Conservation (phyloP, 2,797 vertebrate genomes). For the Morelia viridis region DNA sequence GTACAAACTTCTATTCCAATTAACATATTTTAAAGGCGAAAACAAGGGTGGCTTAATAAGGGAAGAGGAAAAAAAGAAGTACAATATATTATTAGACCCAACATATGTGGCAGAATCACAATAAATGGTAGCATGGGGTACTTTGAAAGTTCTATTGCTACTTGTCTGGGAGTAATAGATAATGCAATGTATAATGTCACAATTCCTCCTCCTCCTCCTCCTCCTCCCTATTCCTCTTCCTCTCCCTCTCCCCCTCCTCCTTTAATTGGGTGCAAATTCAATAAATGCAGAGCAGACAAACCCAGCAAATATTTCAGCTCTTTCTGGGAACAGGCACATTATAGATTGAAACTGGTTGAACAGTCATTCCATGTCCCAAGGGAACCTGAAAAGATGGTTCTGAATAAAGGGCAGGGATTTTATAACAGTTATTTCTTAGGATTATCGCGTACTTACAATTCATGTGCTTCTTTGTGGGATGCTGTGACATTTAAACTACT, state of each 20-base stretch:
- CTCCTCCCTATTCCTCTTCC: too few species aligned
- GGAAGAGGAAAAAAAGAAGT: neutral
- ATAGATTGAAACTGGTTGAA: neutral
- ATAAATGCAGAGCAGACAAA: neutral
- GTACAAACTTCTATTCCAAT: slow-evolving; percentile 1
- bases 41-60: neutral
- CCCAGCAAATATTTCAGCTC: neutral
- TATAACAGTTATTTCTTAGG: neutral
- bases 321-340: neutral
- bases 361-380: neutral
- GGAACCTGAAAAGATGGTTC: neutral
- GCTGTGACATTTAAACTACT: neutral
- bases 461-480: neutral
- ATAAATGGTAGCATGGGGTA: slow-evolving; percentile 1
- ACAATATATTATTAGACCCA: neutral
- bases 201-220: neutral
- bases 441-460: neutral
- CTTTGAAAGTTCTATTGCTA: slow-evolving; percentile 17
- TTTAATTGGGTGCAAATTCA: neutral
- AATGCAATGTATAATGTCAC: neutral
- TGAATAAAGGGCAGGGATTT: neutral
- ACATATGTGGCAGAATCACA: slow-evolving; percentile 2
- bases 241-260: neutral
- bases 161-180: slow-evolving; percentile 1
- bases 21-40: slow-evolving; percentile 10